A percentile compares a stretch with the other conserved stretches of the same genome.
These are phyloP conservation scores for Drosophila subpulchrella DNA, from an alignment of 1,140 invertebrate genomes.

Conservation along the genomic window DNA sequence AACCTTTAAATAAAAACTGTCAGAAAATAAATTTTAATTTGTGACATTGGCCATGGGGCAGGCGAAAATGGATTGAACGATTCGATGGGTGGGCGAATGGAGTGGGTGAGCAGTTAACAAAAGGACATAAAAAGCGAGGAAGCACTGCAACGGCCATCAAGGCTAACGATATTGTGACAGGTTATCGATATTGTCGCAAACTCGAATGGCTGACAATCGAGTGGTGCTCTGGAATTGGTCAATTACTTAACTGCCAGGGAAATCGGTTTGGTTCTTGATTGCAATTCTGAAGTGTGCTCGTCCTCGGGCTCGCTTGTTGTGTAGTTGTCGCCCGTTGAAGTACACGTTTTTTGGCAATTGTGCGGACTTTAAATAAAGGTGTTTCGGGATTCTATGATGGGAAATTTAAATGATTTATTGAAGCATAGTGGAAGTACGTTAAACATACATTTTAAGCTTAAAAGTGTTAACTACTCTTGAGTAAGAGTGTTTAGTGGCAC, in stretches of 20 bases:
- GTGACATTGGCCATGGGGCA: constrained; percentile 25
- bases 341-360: not conserved
- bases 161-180: constrained; percentile 41
- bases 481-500: no score
- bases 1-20: constrained; percentile 59
- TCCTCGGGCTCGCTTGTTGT: not conserved
- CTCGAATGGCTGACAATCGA: constrained; percentile 33
- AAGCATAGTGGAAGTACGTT: not conserved
- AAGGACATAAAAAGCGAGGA: constrained; percentile 6
- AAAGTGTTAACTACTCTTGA: no score
- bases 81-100: not conserved
- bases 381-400: not conserved
- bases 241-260: constrained; percentile 41
- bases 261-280: constrained; percentile 17
- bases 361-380: not conserved
- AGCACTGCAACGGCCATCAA: constrained; percentile 20
- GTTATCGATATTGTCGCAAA: constrained; percentile 47
- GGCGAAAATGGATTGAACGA: constrained; percentile 18
- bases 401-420: not conserved
- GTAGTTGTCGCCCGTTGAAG: not conserved
- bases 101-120: constrained; percentile 17
- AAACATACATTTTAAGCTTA: no score
- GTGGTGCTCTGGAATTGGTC: constrained; percentile 25
- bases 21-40: constrained; percentile 56
- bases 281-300: constrained; percentile 6